phyloP scores from a whole-genome alignment of 2,113 vertebrate genomes.

The Salvelinus namaycush region DNA sequence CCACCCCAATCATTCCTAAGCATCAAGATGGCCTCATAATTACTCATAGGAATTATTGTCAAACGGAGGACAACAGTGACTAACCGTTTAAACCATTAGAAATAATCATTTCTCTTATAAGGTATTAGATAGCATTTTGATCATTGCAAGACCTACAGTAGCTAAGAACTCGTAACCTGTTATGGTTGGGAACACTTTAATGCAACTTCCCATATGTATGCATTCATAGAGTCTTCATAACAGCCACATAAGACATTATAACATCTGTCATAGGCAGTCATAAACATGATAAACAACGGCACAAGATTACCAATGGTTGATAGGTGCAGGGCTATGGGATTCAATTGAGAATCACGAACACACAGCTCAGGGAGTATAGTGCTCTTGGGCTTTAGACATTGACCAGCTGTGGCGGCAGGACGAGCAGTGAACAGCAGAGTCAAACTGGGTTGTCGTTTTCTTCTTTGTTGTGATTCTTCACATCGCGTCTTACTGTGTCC shows the following conservation, averaged over 20 bases:
- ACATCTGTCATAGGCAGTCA: too few species aligned
- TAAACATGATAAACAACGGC: not conserved
- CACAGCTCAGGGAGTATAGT: not conserved
- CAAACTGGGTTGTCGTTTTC: not conserved
- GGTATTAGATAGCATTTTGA: not conserved
- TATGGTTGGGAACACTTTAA: not conserved
- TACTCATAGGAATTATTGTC: not conserved
- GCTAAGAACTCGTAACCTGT: not conserved
- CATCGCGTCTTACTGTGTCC: slow-evolving; percentile 1
- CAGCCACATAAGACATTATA: too few species aligned
- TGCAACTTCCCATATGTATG: not conserved
- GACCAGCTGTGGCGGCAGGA: not conserved
- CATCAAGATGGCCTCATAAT: not conserved
- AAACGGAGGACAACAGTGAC: not conserved
- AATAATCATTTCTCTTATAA: not conserved
- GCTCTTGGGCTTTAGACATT: not conserved
- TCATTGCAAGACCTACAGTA: not conserved
- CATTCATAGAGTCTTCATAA: too few species aligned
- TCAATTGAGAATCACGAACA: not conserved
- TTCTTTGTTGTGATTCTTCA: slow-evolving; percentile 19
- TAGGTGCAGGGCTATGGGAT: too few species aligned
- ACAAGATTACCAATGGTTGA: not conserved
- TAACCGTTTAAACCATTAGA: not conserved
- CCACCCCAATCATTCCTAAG: too few species aligned
- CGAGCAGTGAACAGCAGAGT: not conserved